A percentile compares a stretch with the other conserved stretches of the same genome.
Conservation (phyloP, 2,113 vertebrate species). For the Dicaeum eximium region DNA sequence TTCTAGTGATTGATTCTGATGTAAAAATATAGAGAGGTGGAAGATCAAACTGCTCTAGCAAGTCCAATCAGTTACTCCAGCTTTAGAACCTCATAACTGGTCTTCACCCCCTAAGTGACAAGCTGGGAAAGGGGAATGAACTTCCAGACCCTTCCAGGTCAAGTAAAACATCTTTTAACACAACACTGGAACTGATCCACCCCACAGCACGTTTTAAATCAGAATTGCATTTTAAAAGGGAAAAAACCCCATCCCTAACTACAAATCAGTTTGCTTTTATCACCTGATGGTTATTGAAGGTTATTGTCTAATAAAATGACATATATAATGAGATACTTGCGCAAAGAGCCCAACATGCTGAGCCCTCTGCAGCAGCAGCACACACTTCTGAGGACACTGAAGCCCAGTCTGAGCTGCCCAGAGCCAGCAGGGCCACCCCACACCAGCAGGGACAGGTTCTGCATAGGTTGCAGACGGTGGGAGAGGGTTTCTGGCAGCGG, state of each 20-base stretch:
- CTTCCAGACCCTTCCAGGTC: not conserved
- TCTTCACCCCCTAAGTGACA: not conserved
- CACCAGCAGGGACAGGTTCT: not conserved
- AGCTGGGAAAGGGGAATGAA: not conserved
- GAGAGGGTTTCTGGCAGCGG: not conserved
- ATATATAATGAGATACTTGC: not conserved
- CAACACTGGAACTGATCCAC: not conserved
- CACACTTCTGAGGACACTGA: accelerated
- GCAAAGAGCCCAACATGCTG: not conserved
- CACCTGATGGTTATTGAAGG: not conserved
- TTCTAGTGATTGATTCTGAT: not conserved
- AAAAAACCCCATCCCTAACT: accelerated
- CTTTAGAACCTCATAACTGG: not conserved
- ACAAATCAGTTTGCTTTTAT: not conserved
- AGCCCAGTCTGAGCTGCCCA: not conserved
- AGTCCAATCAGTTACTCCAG: not conserved
- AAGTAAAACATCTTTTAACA: not conserved
- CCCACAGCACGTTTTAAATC: not conserved
- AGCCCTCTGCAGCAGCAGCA: not conserved
- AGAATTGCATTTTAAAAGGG: not conserved
- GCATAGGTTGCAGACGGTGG: not conserved
- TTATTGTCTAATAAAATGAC: not conserved
- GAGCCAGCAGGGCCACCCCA: not conserved
- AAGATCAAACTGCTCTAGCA: not conserved
- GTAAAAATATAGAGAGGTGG: not conserved